A percentile compares a stretch with the other conserved stretches of the same genome.
Conservation (phyloP, 2,797 vertebrate species). For the Pampus argenteus region DNA sequence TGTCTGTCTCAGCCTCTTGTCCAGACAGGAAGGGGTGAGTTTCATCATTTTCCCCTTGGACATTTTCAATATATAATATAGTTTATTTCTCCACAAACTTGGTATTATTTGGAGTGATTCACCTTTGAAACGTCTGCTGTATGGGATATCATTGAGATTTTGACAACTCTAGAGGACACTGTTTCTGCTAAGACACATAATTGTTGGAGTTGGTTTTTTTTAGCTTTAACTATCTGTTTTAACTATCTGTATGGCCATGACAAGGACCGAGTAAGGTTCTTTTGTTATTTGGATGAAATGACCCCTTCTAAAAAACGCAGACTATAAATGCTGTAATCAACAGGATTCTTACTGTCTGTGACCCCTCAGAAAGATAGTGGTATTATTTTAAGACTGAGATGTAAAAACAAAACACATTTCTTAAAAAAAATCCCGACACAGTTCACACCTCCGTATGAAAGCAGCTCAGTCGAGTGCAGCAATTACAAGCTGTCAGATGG, state of each 20-base stretch:
- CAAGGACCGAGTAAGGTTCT: neutral
- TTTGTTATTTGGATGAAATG: slow-evolving; percentile 14
- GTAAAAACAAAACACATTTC: slow-evolving; percentile 32
- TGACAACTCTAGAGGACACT: neutral
- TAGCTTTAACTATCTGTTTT: neutral
- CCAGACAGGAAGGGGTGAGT: slow-evolving; percentile 92
- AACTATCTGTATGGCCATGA: neutral
- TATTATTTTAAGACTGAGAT: neutral
- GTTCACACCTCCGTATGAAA: slow-evolving; percentile 31
- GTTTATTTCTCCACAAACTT: neutral
- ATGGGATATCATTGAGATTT: neutral
- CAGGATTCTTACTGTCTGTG: neutral
- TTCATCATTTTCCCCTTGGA: neutral
- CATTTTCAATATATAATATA: neutral
- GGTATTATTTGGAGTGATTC: neutral
- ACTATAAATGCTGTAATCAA: slow-evolving; percentile 42
- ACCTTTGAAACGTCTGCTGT: neutral
- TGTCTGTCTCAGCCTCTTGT: slow-evolving; percentile 90
- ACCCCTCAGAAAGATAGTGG: neutral
- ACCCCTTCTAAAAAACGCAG: neutral
- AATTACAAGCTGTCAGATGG: slow-evolving; percentile 51
- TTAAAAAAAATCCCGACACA: slow-evolving; percentile 9
- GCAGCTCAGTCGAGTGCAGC: slow-evolving; percentile 15
- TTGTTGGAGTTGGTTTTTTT: neutral
- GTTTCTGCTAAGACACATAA: neutral